phyloP scores from a whole-genome alignment of 2,888 invertebrate genomes.

The Caenorhabditis sp. region DNA sequence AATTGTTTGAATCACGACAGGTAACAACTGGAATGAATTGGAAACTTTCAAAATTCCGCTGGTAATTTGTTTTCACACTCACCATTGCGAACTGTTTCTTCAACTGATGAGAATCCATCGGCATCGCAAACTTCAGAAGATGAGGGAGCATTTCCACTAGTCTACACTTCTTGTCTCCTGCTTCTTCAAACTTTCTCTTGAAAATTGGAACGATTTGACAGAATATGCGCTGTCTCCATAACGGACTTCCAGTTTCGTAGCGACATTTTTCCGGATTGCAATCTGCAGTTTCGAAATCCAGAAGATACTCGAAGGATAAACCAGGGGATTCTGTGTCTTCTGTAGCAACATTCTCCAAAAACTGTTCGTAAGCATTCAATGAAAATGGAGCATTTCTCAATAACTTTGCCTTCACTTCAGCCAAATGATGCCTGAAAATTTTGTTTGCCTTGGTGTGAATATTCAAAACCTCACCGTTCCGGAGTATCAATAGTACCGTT shows the following conservation, averaged over 20 bases:
- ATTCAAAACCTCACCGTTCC: constrained; percentile 8
- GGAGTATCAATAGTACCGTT: neutral
- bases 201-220: constrained; percentile 46
- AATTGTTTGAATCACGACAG: constrained; percentile 41
- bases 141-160: constrained; percentile 43
- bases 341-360: constrained; percentile 3
- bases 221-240: constrained; percentile 62
- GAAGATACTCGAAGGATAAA: constrained; percentile 37
- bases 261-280: constrained; percentile 44
- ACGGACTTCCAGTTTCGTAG: constrained; percentile 39
- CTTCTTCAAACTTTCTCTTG: constrained; percentile 28
- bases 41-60: neutral
- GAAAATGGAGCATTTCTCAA: constrained; percentile 9
- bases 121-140: constrained; percentile 47
- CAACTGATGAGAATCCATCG: constrained; percentile 28
- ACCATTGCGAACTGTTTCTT: constrained; percentile 53
- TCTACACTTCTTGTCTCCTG: constrained; percentile 5
- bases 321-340: neutral
- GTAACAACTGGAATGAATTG: constrained; percentile 36
- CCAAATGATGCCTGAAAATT: constrained; percentile 18
- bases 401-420: constrained; percentile 24
- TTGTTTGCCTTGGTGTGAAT: too few relatives aligned
- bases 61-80: neutral
- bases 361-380: constrained; percentile 3
- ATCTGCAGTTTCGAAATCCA: constrained; percentile 43